Evolutionary conservation across 1,140 invertebrate species (phyloP).

Genomic region (Achatina immaculata): DNA sequence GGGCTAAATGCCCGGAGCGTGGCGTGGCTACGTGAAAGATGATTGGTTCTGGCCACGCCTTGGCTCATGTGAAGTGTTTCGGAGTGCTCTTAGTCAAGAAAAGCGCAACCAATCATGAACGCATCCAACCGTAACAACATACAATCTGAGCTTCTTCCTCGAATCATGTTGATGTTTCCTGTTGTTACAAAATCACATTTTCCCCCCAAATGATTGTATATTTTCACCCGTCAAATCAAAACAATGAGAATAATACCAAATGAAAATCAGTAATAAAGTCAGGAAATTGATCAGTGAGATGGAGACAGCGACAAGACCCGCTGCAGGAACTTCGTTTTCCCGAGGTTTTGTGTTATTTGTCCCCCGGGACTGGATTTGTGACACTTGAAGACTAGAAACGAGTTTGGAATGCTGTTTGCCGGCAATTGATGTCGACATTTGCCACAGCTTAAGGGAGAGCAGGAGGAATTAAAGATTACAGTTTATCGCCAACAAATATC

Average conservation of each 20-base stretch:
- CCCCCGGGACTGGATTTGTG: neutral
- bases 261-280: no score
- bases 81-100: no score
- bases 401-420: neutral
- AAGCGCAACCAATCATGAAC: neutral
- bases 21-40: neutral
- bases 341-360: neutral
- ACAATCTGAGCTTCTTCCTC: no score
- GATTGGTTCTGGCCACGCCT: neutral
- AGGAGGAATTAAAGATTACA: no score
- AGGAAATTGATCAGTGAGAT: no score
- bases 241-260: no score
- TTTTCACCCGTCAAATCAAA: neutral
- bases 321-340: neutral
- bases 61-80: neutral
- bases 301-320: neutral
- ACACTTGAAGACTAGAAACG: neutral
- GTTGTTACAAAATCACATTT: neutral
- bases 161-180: neutral
- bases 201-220: neutral
- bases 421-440: slow-evolving; percentile 11
- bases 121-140: neutral
- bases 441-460: neutral
- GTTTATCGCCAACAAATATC: no score
- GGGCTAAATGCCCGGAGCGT: neutral